Conservation (phyloP, 2,888 invertebrate genomes). For the Tetragnatha montana region DNA sequence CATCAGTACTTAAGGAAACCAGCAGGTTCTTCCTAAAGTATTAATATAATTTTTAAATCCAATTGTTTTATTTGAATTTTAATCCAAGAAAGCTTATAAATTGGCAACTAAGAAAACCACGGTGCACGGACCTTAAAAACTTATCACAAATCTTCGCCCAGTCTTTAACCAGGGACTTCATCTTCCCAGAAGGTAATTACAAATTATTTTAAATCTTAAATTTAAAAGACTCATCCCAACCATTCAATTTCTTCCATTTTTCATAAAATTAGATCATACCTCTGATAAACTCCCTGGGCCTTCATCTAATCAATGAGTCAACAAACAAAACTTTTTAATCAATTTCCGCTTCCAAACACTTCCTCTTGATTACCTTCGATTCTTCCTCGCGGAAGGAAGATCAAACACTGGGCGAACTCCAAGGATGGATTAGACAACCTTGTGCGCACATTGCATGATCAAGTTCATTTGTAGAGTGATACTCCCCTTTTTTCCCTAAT, state of each 20-base stretch:
- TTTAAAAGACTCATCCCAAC: not conserved
- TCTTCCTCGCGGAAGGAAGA: conserved; percentile 4
- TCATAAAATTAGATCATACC: too few species aligned
- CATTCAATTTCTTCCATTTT: not conserved
- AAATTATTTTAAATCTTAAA: not conserved
- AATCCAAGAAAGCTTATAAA: too few species aligned
- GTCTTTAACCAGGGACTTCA: too few species aligned
- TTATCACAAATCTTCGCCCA: too few species aligned
- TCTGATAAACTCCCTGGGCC: not conserved
- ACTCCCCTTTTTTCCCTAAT: not conserved
- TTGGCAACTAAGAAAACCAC: too few species aligned
- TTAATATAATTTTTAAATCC: too few species aligned
- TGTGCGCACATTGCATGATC: not conserved
- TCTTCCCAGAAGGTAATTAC: too few species aligned
- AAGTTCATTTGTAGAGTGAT: not conserved
- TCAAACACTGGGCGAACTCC: conserved; percentile 24
- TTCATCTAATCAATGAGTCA: conserved; percentile 40
- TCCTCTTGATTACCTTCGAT: conserved; percentile 38
- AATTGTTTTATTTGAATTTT: too few species aligned
- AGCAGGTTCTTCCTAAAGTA: too few species aligned
- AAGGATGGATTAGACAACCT: conserved; percentile 12
- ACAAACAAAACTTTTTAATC: conserved; percentile 58
- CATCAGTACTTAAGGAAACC: too few species aligned
- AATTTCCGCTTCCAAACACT: conserved; percentile 41
- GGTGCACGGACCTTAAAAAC: too few species aligned